Evolutionary conservation across 2,888 invertebrate genomes (phyloP), one percentile per base, ranked within the genome.

Genomic region (Sarcophaga subvicina): DNA sequence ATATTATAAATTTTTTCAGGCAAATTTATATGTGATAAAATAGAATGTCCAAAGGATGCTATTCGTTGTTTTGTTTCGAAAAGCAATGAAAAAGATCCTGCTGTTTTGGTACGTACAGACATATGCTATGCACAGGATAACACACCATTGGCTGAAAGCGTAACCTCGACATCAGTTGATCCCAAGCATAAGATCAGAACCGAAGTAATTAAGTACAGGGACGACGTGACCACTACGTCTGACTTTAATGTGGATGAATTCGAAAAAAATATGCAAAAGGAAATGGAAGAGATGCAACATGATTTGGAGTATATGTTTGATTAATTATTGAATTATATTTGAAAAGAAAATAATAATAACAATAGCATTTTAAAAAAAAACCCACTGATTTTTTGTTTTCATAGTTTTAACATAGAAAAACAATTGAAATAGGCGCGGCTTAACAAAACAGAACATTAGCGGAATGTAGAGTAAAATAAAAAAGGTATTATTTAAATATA

Each of bases 21-120:
- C 11, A 63, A 70, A 63, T 88, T 83, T 78, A 6, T 60, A 17
- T 89, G 89, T 62, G 88, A 77, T 69, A 63, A 83, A 17, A 76
- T 88, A 12, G 17, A 27, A 1, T 89, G 88, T 75, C 89, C 89
- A 11, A 10, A 17, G 10, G 45, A 54, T 8, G 17, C 78, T 4
- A 25, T 64, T 59, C 72, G 69, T 20, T 86, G 86, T 49, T 63
- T 67, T n/a, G 80, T 86, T 4, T 45, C 80, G 8, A 83, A 83
- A 69, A 47, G 27, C 12, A 85, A 80, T 20, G 60, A 67, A 10
- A 27, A 66, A 37, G 37, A 80, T 64, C 22, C 79, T 14, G 22
- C 67, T 4, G 60, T 80, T 25, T 20, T 84, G 25, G 59, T 72
- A 14, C 85, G 87, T 14, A n/a, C 37, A 20, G 82, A 85, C 54